These are phyloP conservation scores for Chloropsis cyanopogon DNA, from an alignment of 2,113 vertebrate genomes.

Conservation along the genomic window DNA sequence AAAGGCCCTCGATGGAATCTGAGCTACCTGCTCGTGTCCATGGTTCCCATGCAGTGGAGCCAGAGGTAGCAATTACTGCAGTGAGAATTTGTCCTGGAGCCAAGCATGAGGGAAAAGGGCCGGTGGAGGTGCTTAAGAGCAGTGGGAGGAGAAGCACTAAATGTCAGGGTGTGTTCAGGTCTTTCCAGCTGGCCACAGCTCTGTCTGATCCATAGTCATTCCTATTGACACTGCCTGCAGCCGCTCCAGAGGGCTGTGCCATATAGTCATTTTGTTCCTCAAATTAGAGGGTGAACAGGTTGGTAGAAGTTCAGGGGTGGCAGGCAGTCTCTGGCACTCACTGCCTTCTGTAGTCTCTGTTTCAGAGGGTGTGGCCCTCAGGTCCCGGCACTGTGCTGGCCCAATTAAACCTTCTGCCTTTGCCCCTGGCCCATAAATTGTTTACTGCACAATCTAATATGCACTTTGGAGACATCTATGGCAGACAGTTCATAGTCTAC, in stretches of 20 bases:
- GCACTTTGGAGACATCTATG: background rate
- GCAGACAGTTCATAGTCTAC: background rate
- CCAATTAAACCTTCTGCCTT: background rate
- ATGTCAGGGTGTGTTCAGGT: background rate
- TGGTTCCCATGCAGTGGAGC: background rate
- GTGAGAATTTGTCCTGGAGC: background rate
- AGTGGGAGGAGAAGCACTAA: background rate
- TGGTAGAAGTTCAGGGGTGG: background rate
- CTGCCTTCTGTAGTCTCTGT: background rate
- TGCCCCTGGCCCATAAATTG: background rate
- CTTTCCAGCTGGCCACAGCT: background rate
- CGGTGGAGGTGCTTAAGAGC: accelerated
- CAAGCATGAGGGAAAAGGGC: accelerated
- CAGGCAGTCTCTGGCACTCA: background rate
- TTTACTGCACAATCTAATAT: background rate
- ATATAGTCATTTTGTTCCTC: background rate
- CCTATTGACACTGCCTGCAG: background rate
- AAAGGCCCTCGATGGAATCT: background rate
- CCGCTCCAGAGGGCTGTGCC: accelerated
- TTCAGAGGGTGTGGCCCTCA: background rate
- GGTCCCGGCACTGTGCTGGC: background rate
- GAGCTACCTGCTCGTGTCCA: background rate
- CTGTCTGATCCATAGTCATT: background rate
- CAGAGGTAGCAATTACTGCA: background rate
- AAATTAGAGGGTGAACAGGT: background rate